Conservation (phyloP, 2,888 invertebrate genomes). For the Coleophora deauratella region DNA sequence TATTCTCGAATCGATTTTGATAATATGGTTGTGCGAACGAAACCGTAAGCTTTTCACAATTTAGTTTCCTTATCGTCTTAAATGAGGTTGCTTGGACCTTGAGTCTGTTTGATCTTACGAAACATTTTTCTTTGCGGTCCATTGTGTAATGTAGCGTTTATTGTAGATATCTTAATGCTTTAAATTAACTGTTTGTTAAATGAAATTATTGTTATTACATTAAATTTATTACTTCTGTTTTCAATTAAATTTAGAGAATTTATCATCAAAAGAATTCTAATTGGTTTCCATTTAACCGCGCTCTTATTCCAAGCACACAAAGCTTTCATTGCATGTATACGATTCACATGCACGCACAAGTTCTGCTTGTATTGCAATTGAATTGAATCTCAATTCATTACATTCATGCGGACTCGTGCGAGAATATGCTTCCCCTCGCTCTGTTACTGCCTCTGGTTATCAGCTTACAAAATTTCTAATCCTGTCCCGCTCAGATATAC, state of each 20-base stretch:
- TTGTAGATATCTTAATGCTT: background rate
- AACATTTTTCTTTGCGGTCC: slow-evolving; percentile 40
- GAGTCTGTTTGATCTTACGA: slow-evolving; percentile 38
- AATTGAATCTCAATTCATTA: slow-evolving; percentile 72
- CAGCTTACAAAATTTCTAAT: slow-evolving; percentile 70
- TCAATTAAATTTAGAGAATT: slow-evolving; percentile 3
- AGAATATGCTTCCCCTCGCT: slow-evolving; percentile 72
- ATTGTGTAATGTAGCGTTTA: slow-evolving; percentile 22
- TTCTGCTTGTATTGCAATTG: slow-evolving; percentile 51
- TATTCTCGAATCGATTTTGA: slow-evolving; percentile 48
- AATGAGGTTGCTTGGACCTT: slow-evolving; percentile 48
- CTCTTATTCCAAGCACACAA: slow-evolving; percentile 13
- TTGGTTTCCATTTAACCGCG: slow-evolving; percentile 24
- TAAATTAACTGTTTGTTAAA: too few relatives aligned
- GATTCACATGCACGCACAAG: slow-evolving; percentile 47
- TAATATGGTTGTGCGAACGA: slow-evolving; percentile 24
- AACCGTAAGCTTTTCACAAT: slow-evolving; percentile 32
- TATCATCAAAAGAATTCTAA: slow-evolving; percentile 18
- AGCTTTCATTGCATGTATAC: slow-evolving; percentile 43
- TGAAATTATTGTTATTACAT: too few relatives aligned
- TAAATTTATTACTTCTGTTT: too few relatives aligned
- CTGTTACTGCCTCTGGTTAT: slow-evolving; percentile 70
- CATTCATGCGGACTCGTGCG: slow-evolving; percentile 67
- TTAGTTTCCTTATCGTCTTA: slow-evolving; percentile 35
- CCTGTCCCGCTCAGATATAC: slow-evolving; percentile 51